These are phyloP conservation scores for Athalia circularis DNA, from an alignment of 2,888 invertebrate species.

Conservation along the genomic window DNA sequence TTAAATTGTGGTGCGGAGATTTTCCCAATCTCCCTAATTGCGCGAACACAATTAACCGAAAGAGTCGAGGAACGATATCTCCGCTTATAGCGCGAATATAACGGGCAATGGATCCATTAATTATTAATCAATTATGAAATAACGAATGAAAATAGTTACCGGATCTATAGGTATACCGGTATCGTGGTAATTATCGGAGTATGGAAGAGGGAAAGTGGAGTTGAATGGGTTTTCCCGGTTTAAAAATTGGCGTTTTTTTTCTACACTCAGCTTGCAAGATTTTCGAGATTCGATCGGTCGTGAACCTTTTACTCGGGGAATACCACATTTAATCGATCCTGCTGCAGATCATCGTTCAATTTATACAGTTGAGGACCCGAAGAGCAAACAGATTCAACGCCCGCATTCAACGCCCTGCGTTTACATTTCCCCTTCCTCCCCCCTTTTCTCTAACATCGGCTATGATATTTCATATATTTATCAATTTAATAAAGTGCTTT, in stretches of 20 bases:
- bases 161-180: neutral
- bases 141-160: slow-evolving; percentile 33
- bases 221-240: no score
- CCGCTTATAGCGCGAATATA: neutral
- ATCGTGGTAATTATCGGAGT: slow-evolving; percentile 4
- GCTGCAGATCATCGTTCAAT: neutral
- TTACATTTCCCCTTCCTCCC: neutral
- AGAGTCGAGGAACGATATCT: neutral
- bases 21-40: slow-evolving; percentile 37
- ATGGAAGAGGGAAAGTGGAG: no score
- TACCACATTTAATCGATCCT: slow-evolving; percentile 19
- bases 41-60: neutral
- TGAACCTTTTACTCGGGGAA: no score
- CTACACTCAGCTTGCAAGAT: no score
- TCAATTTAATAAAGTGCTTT: slow-evolving; percentile 68
- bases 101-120: slow-evolving; percentile 40
- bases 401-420: slow-evolving; percentile 2
- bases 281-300: no score
- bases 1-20: slow-evolving; percentile 7
- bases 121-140: slow-evolving; percentile 39
- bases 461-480: slow-evolving; percentile 68
- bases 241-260: no score
- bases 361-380: neutral
- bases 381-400: slow-evolving; percentile 18
- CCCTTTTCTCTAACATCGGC: slow-evolving; percentile 49